Percentiles rank a stretch among this genome's conserved stretches.
Evolutionary conservation across 2,113 vertebrate genomes (phyloP).

Genomic region (Rattus norvegicus): DNA sequence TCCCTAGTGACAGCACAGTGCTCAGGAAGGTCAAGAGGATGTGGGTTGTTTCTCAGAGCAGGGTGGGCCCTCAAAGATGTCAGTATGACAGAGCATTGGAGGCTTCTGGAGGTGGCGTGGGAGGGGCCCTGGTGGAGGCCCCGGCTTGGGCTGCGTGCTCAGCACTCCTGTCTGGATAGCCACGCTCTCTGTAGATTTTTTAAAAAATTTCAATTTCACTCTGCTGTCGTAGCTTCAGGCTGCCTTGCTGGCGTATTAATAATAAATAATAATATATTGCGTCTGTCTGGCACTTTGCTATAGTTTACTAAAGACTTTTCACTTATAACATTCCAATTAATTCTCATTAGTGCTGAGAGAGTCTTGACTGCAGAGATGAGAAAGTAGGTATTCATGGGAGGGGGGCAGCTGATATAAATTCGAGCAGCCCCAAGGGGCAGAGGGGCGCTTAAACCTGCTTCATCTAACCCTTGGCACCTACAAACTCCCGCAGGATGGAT

Average conservation of each 20-base stretch:
- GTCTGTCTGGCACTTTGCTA: not conserved
- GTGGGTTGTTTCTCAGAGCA: not conserved
- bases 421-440: too few relatives aligned
- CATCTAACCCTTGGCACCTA: accelerated
- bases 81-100: accelerated
- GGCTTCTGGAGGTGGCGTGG: accelerated
- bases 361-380: too few relatives aligned
- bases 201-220: not conserved
- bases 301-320: constrained; percentile 21
- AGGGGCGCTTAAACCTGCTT: accelerated
- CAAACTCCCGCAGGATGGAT: not conserved
- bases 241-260: not conserved
- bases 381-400: too few relatives aligned
- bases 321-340: not conserved
- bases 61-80: too few relatives aligned
- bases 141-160: accelerated
- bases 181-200: not conserved
- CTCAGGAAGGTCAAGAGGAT: accelerated
- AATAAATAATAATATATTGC: constrained; percentile 18
- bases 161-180: not conserved
- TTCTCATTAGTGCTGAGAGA: not conserved
- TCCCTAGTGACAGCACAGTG: not conserved
- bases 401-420: accelerated
- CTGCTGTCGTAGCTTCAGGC: not conserved
- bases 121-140: not conserved